A percentile compares a stretch with the other conserved stretches of the same genome.
phyloP scores from a whole-genome alignment of 2,797 vertebrate species.

The Sphaeramia orbicularis region DNA sequence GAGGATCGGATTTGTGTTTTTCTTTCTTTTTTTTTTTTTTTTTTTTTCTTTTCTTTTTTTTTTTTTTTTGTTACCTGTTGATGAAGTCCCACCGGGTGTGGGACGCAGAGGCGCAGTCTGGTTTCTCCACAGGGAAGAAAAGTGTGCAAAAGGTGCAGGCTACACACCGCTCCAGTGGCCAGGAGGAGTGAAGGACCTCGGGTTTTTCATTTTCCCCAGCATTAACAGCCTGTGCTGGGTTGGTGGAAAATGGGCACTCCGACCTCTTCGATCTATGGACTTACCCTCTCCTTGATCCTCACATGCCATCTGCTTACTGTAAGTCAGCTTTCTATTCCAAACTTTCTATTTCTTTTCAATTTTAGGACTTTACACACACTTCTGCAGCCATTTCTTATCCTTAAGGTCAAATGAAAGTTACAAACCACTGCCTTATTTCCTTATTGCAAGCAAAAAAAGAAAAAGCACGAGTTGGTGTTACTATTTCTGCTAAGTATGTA shows the following conservation, averaged over 20 bases:
- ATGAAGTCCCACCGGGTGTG: conserved; percentile 79
- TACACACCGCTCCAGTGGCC: conserved; percentile 54
- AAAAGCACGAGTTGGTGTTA: conserved; percentile 24
- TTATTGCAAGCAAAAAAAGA: conserved; percentile 28
- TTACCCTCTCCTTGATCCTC: conserved; percentile 76
- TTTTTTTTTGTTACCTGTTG: conserved; percentile 60
- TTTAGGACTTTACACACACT: not conserved
- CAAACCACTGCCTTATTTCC: conserved; percentile 22
- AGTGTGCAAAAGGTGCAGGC: conserved; percentile 58
- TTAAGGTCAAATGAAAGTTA: conserved; percentile 15
- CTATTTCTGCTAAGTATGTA: conserved; percentile 37
- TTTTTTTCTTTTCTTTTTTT: not conserved
- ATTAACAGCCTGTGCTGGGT: conserved; percentile 75
- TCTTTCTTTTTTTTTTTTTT: not conserved
- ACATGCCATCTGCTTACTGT: conserved; percentile 81
- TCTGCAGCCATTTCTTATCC: not conserved
- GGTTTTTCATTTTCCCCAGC: conserved; percentile 64
- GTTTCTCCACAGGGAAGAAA: conserved; percentile 48
- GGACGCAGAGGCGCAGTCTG: conserved; percentile 69
- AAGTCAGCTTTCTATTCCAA: conserved; percentile 65
- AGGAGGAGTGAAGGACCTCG: conserved; percentile 74
- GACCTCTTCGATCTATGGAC: conserved; percentile 75
- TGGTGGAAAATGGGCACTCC: conserved; percentile 82
- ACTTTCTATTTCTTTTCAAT: conserved; percentile 15
- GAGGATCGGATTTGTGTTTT: not conserved